phyloP scores from a whole-genome alignment of 2,888 invertebrate genomes.

The Andrena bucephala region DNA sequence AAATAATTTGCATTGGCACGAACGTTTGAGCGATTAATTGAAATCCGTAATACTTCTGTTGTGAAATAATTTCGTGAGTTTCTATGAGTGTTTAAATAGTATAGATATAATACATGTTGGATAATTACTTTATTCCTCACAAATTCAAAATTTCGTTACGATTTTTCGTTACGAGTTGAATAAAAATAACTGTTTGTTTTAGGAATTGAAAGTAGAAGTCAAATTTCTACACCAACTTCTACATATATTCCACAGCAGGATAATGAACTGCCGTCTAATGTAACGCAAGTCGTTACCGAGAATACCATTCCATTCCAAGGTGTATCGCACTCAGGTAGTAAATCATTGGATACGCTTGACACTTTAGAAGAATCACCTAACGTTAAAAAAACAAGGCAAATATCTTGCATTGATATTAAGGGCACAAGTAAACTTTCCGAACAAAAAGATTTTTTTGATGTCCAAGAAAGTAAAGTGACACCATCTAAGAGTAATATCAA shows the following conservation, averaged over 20 bases:
- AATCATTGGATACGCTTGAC: slow-evolving; percentile 49
- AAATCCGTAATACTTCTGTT: no score
- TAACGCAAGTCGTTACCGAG: background rate
- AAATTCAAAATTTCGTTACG: background rate
- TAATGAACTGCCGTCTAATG: background rate
- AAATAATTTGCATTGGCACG: no score
- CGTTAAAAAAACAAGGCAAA: background rate
- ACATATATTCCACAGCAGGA: slow-evolving; percentile 13
- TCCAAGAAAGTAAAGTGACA: slow-evolving; percentile 1
- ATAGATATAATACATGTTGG: background rate
- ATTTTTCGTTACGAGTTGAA: background rate
- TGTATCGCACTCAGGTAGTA: slow-evolving; percentile 40
- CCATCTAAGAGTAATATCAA: slow-evolving; percentile 45
- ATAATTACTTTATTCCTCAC: background rate
- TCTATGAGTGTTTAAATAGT: no score
- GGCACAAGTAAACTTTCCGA: slow-evolving; percentile 15
- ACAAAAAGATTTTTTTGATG: slow-evolving; percentile 1
- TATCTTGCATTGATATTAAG: slow-evolving; percentile 31
- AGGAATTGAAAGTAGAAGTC: slow-evolving; percentile 36
- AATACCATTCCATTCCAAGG: slow-evolving; percentile 21
- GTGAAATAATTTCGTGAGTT: no score
- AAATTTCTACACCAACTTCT: slow-evolving; percentile 74
- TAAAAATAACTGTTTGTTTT: slow-evolving; percentile 12
- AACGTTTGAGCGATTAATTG: no score
- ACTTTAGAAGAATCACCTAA: slow-evolving; percentile 59